phyloP scores from a whole-genome alignment of 1,140 invertebrate genomes.

The Drosophila melanica region DNA sequence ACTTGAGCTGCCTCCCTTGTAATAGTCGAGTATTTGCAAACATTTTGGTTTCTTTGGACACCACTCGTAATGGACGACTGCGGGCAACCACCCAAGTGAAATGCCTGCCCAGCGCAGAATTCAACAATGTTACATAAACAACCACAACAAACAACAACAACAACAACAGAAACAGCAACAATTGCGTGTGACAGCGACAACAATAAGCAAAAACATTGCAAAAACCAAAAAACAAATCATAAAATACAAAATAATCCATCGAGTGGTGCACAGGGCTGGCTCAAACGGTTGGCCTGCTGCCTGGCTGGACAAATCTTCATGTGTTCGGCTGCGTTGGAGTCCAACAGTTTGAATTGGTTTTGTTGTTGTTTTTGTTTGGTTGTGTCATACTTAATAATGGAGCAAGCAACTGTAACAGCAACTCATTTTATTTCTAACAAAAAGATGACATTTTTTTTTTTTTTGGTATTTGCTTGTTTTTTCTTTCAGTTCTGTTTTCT shows the following conservation, averaged over 20 bases:
- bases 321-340: conserved; percentile 15
- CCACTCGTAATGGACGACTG: conserved; percentile 63
- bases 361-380: conserved; percentile 20
- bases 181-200: conserved; percentile 63
- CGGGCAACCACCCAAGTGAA: conserved; percentile 57
- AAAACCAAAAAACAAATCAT: conserved; percentile 48
- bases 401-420: conserved; percentile 47
- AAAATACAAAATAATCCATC: conserved; percentile 41
- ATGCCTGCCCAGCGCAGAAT: conserved; percentile 68
- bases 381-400: conserved; percentile 55
- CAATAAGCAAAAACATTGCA: conserved; percentile 76
- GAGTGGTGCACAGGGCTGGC: conserved; percentile 46
- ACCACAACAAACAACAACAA: conserved; percentile 6
- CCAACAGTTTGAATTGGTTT: conserved; percentile 22
- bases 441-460: conserved; percentile 41
- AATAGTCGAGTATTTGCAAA: conserved; percentile 66
- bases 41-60: conserved; percentile 74
- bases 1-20: conserved; percentile 33
- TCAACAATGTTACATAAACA: conserved; percentile 65
- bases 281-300: neutral
- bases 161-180: conserved; percentile 6
- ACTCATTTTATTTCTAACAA: conserved; percentile 36
- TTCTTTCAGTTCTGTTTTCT: conserved; percentile 24
- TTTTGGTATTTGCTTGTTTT: conserved; percentile 3
- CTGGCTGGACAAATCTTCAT: conserved; percentile 22